Percentiles rank a stretch among this genome's conserved stretches.
These are phyloP conservation scores for Edolisoma coerulescens DNA, from an alignment of 2,113 vertebrate genomes.

Conservation along the genomic window DNA sequence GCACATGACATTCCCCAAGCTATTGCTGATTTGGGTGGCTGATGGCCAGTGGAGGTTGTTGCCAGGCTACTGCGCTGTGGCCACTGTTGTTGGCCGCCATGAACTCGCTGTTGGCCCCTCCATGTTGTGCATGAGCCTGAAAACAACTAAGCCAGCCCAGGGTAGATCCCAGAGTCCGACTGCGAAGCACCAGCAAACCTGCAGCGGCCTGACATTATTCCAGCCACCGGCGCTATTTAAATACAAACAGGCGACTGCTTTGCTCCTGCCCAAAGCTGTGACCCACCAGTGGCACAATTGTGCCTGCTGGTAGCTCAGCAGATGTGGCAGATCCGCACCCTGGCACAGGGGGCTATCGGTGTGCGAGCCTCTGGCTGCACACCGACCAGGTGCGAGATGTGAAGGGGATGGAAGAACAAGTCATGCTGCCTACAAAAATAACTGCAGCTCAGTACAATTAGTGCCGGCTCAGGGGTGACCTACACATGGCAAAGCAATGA, in stretches of 20 bases:
- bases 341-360: accelerated
- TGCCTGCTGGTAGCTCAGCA: background rate
- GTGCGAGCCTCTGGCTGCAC: background rate
- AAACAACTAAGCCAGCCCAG: background rate
- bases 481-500: background rate
- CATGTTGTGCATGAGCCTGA: accelerated
- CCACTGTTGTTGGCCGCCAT: accelerated
- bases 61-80: background rate
- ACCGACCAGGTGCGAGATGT: background rate
- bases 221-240: background rate
- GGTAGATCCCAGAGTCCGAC: background rate
- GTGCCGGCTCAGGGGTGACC: background rate
- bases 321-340: background rate
- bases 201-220: background rate
- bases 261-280: background rate
- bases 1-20: background rate
- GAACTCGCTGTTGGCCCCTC: background rate
- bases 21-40: background rate
- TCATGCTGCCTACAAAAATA: background rate
- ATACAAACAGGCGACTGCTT: background rate
- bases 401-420: background rate
- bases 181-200: background rate
- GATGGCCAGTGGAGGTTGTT: background rate
- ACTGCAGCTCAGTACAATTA: background rate
- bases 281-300: background rate